Base-by-base conservation (phyloP, 2,113 vertebrate genomes). In the Rhea americana region DNA sequence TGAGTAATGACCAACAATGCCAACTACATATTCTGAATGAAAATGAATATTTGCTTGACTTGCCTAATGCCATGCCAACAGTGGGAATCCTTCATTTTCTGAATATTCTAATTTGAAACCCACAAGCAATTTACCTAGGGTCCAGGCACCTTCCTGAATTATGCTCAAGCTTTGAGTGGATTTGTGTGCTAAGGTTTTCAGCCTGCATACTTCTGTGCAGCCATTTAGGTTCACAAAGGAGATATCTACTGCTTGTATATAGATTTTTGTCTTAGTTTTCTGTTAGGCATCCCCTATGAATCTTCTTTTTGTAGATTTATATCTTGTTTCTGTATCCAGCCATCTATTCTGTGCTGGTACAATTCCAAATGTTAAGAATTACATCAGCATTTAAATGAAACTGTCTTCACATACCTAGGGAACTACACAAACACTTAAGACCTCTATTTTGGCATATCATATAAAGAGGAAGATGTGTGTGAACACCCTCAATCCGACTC, bases 351-450 rank as follows among this genome's bases (percentile, higher is more conserved):
- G 21, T 53, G 53, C 53, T 26, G 13, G 26, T 8, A 55, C 24
- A 25, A 55, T 28, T 55, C 25, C 3, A 28, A 39, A 19, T 20
- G 10, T 13, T 1, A 0, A 58, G 58, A 91, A 73, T 66, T 70
- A 39, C 37, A 82, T 11, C 20, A 73, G 32, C 3, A 22, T 62
- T 93, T 70, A n/a, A 26, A 21, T 62, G 45, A 80, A 87, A 62
- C 22, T 73, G 14, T 25, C 55, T 91, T 89, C 32, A 39, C 2
- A 2, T 37, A 6, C 4, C 0, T 0, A 28, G 16, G 63, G 15
- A 70, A 30, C 25, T 35, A 62, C 41, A 65, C 1, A 58, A 45
- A 62, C 16, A 35, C 19, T n/a, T 30, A 87, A 85, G 8, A 15
- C 50, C 5, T 72, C 26, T 91, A 16, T 82, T 77, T 35, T 67